phyloP scores from a whole-genome alignment of 2,113 vertebrate species.

The Mugil cephalus region DNA sequence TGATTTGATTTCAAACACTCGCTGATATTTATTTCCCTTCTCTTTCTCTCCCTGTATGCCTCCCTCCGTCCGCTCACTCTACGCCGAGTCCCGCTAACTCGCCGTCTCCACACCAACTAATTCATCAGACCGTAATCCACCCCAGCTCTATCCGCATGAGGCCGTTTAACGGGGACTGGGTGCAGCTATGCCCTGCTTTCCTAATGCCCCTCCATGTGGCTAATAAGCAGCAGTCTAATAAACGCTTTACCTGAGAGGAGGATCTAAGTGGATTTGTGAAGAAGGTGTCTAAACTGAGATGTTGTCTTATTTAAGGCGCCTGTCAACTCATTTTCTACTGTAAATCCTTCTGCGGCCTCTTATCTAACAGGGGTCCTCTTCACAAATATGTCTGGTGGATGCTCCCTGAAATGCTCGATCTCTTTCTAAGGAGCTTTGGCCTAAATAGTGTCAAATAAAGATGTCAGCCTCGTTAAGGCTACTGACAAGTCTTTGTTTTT shows the following conservation, averaged over 20 bases:
- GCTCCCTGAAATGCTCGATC: conserved; percentile 46
- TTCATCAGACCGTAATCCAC: conserved; percentile 78
- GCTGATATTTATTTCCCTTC: conserved; percentile 69
- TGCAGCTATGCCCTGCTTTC: conserved; percentile 74
- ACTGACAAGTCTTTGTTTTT: conserved; percentile 61
- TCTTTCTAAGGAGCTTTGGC: conserved; percentile 56
- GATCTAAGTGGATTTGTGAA: conserved; percentile 80
- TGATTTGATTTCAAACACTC: conserved; percentile 82
- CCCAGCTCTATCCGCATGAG: conserved; percentile 72
- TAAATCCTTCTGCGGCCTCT: conserved; percentile 67
- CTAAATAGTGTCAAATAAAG: conserved; percentile 69
- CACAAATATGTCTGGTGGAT: conserved; percentile 51
- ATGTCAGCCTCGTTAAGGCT: conserved; percentile 66
- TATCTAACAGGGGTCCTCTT: conserved; percentile 52
- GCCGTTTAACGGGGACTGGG: conserved; percentile 75
- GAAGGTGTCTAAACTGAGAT: conserved; percentile 72
- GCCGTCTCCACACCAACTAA: conserved; percentile 68
- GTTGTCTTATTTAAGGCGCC: conserved; percentile 80
- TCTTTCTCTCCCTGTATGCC: conserved; percentile 42
- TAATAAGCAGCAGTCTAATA: conserved; percentile 81
- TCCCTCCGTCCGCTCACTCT: conserved; percentile 30
- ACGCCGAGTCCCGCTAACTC: conserved; percentile 49
- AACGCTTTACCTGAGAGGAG: conserved; percentile 75
- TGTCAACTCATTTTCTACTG: conserved; percentile 76
- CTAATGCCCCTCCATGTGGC: conserved; percentile 78